Base-by-base conservation (phyloP, 2,113 vertebrate species). In the Lampris incognitus region DNA sequence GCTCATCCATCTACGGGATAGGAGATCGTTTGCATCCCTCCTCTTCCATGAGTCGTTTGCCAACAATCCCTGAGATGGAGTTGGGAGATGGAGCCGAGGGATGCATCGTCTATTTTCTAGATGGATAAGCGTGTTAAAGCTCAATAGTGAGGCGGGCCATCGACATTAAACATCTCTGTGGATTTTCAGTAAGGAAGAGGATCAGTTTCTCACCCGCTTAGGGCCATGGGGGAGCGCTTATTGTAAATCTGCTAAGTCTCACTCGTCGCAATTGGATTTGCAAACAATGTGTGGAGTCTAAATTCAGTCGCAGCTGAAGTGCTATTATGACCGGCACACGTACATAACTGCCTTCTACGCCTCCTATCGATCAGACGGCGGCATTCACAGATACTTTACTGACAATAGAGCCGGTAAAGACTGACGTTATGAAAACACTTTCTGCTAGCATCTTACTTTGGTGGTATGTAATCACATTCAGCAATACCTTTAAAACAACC, bases 161-260 rank as follows among this genome's bases (percentile, higher is more conserved):
- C 37, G 13, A 8, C 8, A 40, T 41, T 5, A 3, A 68, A 44
- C 4, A 4, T 56, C 44, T 51, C 7, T 42, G 9, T 13, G 49
- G 54, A 51, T 74, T 46, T 57, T 11, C 44, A 66, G 41, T 48
- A 1, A 54, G 4, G 52, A 82, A 50, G 48, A 61, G 62, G 62
- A 66, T 24, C n/a, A 49, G 39, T 67, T 74, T n/a, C 38, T 5
- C 36, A 41, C 7, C 72, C 9, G 10, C 40, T 3, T 62, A 39
- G 44, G 38, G 57, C 41, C 24, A 24, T 54, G 11, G 56, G 44
- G 55, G 36, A 48, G 37, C 39, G n/a, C 59, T 8, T 7, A 62
- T 41, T 65, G n/a, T 51, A 52, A 60, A 51, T 4, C 49, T 50
- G 37, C n/a, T 58, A 1, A 36, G 70, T 71, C 65, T 24, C 38